A percentile compares a stretch with the other conserved stretches of the same genome.
Evolutionary conservation across 1,140 invertebrate genomes (phyloP).

Genomic region (Macrobrachium rosenbergii): DNA sequence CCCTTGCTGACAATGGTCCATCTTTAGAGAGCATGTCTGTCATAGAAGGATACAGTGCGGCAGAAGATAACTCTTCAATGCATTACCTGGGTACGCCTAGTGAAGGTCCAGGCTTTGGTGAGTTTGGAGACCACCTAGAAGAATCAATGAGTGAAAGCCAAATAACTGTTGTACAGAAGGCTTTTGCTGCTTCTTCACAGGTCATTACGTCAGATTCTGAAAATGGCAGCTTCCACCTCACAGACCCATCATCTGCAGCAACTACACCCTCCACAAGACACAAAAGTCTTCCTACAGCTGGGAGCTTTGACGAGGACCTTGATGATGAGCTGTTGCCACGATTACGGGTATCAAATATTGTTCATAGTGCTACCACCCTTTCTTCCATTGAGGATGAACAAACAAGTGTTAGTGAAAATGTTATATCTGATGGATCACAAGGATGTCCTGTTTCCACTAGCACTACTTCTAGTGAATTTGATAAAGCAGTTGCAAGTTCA

Average conservation of each 20-base stretch:
- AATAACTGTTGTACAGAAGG: constrained; percentile 60
- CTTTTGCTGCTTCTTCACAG: constrained; percentile 47
- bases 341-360: constrained; percentile 47
- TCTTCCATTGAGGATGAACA: constrained; percentile 64
- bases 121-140: constrained; percentile 61
- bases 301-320: constrained; percentile 65
- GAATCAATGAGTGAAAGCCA: constrained; percentile 66
- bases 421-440: constrained; percentile 57
- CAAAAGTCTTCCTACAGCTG: constrained; percentile 45
- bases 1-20: constrained; percentile 36
- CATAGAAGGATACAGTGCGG: not conserved
- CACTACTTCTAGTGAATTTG: constrained; percentile 59
- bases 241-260: constrained; percentile 60
- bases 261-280: constrained; percentile 63
- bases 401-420: constrained; percentile 61
- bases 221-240: constrained; percentile 62
- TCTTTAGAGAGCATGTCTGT: constrained; percentile 6
- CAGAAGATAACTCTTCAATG: constrained; percentile 21
- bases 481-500: constrained; percentile 57
- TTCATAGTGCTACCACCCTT: constrained; percentile 58
- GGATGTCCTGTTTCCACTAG: constrained; percentile 47
- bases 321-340: constrained; percentile 57
- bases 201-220: constrained; percentile 64
- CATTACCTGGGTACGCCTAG: constrained; percentile 35
- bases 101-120: constrained; percentile 25